Conservation (phyloP, 1,140 invertebrate species). For the Mylabris phalerata region DNA sequence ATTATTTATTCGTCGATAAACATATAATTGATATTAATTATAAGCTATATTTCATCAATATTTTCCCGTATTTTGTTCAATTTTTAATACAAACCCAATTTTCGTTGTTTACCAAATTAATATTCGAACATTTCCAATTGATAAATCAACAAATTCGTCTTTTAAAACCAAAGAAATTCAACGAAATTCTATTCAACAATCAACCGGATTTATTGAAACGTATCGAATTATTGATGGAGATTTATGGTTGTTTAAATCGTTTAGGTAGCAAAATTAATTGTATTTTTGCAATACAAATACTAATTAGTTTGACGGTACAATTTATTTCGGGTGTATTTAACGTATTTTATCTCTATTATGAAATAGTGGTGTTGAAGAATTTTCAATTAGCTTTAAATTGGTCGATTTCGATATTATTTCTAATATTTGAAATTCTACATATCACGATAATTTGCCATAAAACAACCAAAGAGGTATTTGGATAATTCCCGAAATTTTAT, state of each 20-base stretch:
- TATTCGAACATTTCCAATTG: constrained; percentile 7
- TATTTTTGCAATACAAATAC: constrained; percentile 16
- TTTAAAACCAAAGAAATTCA: too few species aligned
- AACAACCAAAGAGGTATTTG: constrained; percentile 13
- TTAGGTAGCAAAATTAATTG: constrained; percentile 11
- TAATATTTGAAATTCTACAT: constrained; percentile 7
- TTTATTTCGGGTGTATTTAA: constrained; percentile 11
- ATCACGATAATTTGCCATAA: constrained; percentile 11
- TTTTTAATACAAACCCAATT: constrained; percentile 14
- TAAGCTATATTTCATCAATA: background rate
- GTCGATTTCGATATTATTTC: constrained; percentile 9
- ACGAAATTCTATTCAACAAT: too few species aligned
- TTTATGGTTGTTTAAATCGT: constrained; percentile 15
- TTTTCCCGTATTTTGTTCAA: constrained; percentile 6
- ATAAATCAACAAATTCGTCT: constrained; percentile 6
- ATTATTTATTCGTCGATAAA: background rate
- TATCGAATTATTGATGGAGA: constrained; percentile 14
- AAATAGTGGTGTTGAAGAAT: constrained; percentile 5
- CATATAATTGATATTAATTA: background rate
- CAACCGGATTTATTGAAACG: background rate
- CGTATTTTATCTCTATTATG: constrained; percentile 17
- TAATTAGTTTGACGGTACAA: constrained; percentile 12
- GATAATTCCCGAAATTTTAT: too few species aligned
- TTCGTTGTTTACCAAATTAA: constrained; percentile 2
- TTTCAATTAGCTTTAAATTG: constrained; percentile 5